Base-by-base conservation (phyloP, 2,888 invertebrate genomes). In the Leistus spinibarbis region DNA sequence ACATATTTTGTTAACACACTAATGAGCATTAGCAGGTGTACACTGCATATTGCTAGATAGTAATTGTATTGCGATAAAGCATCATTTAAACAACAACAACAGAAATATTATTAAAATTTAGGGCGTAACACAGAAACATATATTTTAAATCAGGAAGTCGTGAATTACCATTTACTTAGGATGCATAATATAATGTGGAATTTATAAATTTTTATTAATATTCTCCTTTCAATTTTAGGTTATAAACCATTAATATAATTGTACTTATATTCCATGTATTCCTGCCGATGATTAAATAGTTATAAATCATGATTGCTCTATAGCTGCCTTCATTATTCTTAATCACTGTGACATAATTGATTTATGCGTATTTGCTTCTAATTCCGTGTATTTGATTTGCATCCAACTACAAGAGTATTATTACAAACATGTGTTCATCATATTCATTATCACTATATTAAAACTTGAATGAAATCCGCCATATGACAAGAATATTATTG, bases 251-350 rank as follows among this genome's bases (percentile, higher is more conserved):
- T 40, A 40, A 40, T 40, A 40, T 40, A 40, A 40, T 7, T 40
- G 40, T 40, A 40, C 13, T 13, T 13, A 40, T 40, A 40, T 40
- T 7, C 40, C 40, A 40, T 40, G 40, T 40, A 7, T 40, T 40
- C 13, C 40, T 40, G 40, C 13, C 40, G 40, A 40, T 71, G 64
- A 64, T 71, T 71, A 71, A 71, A 71, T 64, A 65, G 71, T 65
- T n/a, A 53, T 71, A 65, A 54, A 56, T 71, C 65, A 71, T 71
- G 65, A 54, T 60, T 71, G 60, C 71, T 65, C 65, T n/a, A n/a
- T 71, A 54, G 60, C 64, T 65, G 65, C 71, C 71, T 71, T 71
- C 71, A 71, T 71, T 71, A 57, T 64, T 71, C 71, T 71, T 71
- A 71, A 71, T 71, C 65, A 65, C 24, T 54, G 23, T 65, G 71